Evolutionary conservation across 1,140 invertebrate species (phyloP).

Genomic region (Heliothis virescens): DNA sequence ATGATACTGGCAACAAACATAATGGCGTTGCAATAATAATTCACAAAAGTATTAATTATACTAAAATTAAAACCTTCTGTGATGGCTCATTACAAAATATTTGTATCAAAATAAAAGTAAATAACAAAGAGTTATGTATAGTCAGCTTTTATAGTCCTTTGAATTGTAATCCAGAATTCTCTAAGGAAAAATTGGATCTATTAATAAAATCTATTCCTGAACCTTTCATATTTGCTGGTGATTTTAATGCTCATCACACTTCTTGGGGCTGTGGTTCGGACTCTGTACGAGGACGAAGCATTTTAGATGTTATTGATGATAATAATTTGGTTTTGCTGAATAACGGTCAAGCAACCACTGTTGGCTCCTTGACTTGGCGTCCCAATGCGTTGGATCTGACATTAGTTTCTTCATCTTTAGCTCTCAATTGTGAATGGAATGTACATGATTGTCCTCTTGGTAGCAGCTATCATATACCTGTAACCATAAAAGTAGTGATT

Average conservation of each 20-base stretch:
- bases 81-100: constrained; percentile 1
- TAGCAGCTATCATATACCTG: constrained; percentile 53
- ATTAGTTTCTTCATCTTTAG: constrained; percentile 46
- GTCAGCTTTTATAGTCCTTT: constrained; percentile 19
- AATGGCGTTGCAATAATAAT: constrained; percentile 57
- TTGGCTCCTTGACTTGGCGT: constrained; percentile 48
- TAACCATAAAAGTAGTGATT: not conserved
- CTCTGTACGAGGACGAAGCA: constrained; percentile 40
- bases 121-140: not conserved
- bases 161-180: constrained; percentile 39
- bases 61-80: too few relatives aligned
- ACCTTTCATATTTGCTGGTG: constrained; percentile 53
- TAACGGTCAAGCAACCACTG: constrained; percentile 50
- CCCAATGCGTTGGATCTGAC: constrained; percentile 55
- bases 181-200: constrained; percentile 48
- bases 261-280: constrained; percentile 49
- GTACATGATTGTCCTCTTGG: constrained; percentile 50
- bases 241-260: constrained; percentile 54
- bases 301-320: constrained; percentile 50
- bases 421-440: constrained; percentile 48
- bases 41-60: constrained; percentile 48
- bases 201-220: constrained; percentile 51
- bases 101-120: not conserved
- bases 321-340: constrained; percentile 54
- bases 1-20: constrained; percentile 52